Base-by-base conservation (phyloP, 2,113 vertebrate genomes). In the Esox niger region DNA sequence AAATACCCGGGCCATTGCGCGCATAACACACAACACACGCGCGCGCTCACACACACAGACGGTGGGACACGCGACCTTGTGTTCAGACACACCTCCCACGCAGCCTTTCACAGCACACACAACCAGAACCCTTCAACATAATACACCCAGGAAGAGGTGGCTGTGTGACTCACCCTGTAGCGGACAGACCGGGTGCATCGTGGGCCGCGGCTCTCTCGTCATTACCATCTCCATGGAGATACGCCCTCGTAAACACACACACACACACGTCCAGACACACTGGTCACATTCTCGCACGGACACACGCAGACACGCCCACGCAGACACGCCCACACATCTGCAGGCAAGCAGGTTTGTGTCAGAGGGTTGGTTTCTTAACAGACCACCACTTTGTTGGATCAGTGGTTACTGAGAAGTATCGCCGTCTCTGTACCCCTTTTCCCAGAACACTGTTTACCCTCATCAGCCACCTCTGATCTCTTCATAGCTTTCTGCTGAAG, bases 221-320 rank as follows among this genome's bases (percentile, higher is more conserved):
- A 52, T 66, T 60, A 57, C 15, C 15, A 31, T 71, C 62, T 43
- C 64, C 63, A 66, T 62, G 49, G 47, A 73, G 46, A 73, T 59
- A 65, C 38, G 29, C 56, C 32, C 57, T 49, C 33, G 46, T 64
- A 64, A 64, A 13, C 63, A 57, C 32, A 57, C 64, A 60, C 35
- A 61, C 60, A 7, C 32, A 60, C 52, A 38, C n/a, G n/a, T n/a
- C n/a, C n/a, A 13, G 31, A 25, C 2, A n/a, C n/a, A n/a, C n/a
- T n/a, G n/a, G n/a, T 2, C 56, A 27, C 56, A 58, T 11, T 2
- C 55, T 25, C 23, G 2, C 56, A 25, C 15, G 27, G 3, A 29
- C 56, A 21, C 55, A 69, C 55, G 33, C 26, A 23, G 31, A 46
- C 62, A 25, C 52, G 35, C 15, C 8, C 29, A 68, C 35, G 7